Conservation (phyloP, 2,113 vertebrate genomes). For the Calonectris borealis region DNA sequence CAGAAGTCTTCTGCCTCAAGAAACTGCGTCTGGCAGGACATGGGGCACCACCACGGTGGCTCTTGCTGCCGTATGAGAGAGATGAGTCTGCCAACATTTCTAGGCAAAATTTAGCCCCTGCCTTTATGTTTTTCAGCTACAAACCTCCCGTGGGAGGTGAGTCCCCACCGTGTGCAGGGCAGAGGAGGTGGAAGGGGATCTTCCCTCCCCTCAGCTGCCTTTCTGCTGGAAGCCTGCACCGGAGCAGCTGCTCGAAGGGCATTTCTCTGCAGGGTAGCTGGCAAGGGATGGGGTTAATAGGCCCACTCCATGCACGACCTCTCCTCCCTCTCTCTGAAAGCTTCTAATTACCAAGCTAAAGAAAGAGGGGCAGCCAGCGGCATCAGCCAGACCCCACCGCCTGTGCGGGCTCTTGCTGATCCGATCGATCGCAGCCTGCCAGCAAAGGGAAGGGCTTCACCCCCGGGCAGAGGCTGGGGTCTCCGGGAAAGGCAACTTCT, state of each 20-base stretch:
- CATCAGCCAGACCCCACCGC: not conserved
- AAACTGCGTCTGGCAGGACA: not conserved
- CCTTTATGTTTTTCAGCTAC: not conserved
- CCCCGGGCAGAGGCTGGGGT: not conserved
- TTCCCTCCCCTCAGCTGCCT: not conserved
- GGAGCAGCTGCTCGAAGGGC: slow-evolving; percentile 25
- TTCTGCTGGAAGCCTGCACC: not conserved
- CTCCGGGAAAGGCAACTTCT: not conserved
- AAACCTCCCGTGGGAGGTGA: rapidly evolving
- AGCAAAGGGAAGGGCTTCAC: not conserved
- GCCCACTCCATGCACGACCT: slow-evolving; percentile 17
- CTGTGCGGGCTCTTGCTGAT: not conserved
- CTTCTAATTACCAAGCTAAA: slow-evolving; percentile 30
- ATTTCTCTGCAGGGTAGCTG: slow-evolving; percentile 30
- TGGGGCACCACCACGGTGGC: rapidly evolving
- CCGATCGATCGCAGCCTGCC: not conserved
- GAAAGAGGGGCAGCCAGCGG: not conserved
- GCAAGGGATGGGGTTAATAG: slow-evolving; percentile 44
- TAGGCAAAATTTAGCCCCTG: not conserved
- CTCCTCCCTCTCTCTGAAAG: slow-evolving; percentile 5
- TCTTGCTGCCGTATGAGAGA: rapidly evolving
- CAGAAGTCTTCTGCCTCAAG: not conserved
- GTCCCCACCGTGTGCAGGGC: not conserved
- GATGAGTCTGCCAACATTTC: not conserved
- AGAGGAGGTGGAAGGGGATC: not conserved